Conservation (phyloP, 2,888 invertebrate species). For the Rhorus exstirpatorius region DNA sequence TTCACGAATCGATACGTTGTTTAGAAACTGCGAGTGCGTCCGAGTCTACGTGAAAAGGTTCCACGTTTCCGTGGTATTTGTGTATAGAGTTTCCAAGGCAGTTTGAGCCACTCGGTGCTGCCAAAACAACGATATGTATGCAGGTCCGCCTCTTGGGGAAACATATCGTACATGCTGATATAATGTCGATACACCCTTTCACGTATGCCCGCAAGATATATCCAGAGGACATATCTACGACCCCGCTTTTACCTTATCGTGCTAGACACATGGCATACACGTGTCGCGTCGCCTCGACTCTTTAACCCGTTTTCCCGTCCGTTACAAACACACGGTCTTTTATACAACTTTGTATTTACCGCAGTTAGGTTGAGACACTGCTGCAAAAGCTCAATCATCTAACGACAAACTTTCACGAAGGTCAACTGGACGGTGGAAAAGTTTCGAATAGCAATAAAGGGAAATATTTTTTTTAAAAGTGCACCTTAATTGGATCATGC, state of each 20-base stretch:
- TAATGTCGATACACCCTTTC: constrained; percentile 76
- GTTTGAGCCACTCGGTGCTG: constrained; percentile 80
- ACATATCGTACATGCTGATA: constrained; percentile 81
- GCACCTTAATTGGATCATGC: not conserved
- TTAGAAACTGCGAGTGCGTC: constrained; percentile 13
- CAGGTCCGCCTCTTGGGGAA: constrained; percentile 78
- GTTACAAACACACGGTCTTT: constrained; percentile 25
- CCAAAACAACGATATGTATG: constrained; percentile 83
- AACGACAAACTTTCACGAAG: constrained; percentile 3
- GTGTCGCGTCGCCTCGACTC: constrained; percentile 77
- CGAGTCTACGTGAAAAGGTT: constrained; percentile 20
- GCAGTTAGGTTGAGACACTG: constrained; percentile 5
- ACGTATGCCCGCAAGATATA: constrained; percentile 62
- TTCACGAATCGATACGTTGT: not conserved
- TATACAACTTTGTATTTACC: not conserved
- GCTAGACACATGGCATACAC: constrained; percentile 81
- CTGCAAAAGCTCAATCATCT: not conserved
- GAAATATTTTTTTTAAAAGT: not conserved
- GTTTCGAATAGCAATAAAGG: not conserved
- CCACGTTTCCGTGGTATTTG: constrained; percentile 28
- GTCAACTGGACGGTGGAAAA: not conserved
- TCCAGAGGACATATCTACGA: not conserved
- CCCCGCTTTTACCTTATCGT: constrained; percentile 57
- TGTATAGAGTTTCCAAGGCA: constrained; percentile 57
- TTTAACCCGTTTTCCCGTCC: constrained; percentile 25